Evolutionary conservation across 2,113 vertebrate species (phyloP), one percentile per base, ranked within the genome.

Genomic region (Cyprinodon brontotheroides): DNA sequence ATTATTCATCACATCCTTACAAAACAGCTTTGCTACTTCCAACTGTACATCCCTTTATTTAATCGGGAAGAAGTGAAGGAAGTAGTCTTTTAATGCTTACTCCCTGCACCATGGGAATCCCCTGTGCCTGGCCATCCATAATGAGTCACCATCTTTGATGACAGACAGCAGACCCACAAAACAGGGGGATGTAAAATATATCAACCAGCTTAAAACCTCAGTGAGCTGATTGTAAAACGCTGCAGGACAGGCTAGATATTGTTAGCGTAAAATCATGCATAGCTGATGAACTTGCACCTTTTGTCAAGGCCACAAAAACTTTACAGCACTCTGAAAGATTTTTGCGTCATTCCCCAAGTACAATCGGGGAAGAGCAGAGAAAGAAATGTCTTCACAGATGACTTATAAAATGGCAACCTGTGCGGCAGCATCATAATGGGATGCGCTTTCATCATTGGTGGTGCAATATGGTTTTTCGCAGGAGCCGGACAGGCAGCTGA

Each of bases 121-220:
- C 91, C 62, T 91, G 88, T 70, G 84, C 91, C 65, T n/a, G n/a
- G n/a, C n/a, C 63, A 93, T 91, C 78, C 47, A 92, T 89, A 2
- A 90, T 96, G 90, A 94, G 70, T 92, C 94, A 95, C 3, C 95
- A 93, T 79, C 93, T 95, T 70, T 95, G 95, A 96, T 92, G 93
- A 96, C 91, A 94, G 91, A 41, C 95, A 36, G 41, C 96, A 95
- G 77, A 95, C 94, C 0, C 87, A 94, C 4, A 95, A 96, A 96
- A 89, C 90, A 90, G 84, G 96, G 93, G 93, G 94, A 93, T 77
- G 92, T 96, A 63, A 90, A 92, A 94, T 91, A 45, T 96, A 91
- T 96, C 89, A 95, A 93, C 85, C 95, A 94, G 86, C 95, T 96
- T 61, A 89, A 89, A 95, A 4, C 95, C 95, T 0, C 93, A 95